These are phyloP conservation scores for Hydrozoanthus tunicans DNA, from an alignment of 64 coral and sea anemone genomes.

Conservation along the genomic window DNA sequence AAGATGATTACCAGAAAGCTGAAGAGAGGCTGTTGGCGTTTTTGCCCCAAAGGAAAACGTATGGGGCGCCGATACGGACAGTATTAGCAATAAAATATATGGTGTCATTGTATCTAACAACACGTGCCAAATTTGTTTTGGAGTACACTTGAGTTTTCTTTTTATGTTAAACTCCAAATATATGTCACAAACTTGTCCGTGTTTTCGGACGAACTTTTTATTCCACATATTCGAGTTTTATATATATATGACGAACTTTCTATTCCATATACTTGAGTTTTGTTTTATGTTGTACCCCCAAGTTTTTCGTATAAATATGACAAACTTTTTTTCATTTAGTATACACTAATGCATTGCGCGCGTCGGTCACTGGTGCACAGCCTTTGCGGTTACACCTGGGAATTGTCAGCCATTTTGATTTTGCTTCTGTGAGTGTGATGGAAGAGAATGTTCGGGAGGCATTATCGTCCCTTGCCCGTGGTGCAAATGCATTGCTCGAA, in stretches of 20 bases:
- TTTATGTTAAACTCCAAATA: constrained; percentile 31
- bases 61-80: neutral
- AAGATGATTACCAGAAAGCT: too few relatives aligned
- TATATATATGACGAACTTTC: neutral
- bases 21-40: too few relatives aligned
- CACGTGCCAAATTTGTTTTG: neutral
- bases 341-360: constrained; percentile 35
- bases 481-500: constrained; percentile 36
- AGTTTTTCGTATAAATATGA: too few relatives aligned
- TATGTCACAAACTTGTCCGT: constrained; percentile 1
- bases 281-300: too few relatives aligned
- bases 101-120: neutral
- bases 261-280: neutral
- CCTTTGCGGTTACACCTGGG: constrained; percentile 17
- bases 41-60: constrained; percentile 38
- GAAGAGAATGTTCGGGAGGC: constrained; percentile 7
- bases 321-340: neutral
- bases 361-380: neutral
- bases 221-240: neutral
- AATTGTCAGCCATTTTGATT: constrained; percentile 32
- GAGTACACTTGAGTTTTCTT: constrained; percentile 8
- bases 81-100: neutral
- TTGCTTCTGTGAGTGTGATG: neutral
- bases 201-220: neutral
- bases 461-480: constrained; percentile 17